These are phyloP conservation scores for Callyntrura sp. DNA, from an alignment of 2,888 invertebrate genomes.

Conservation along the genomic window DNA sequence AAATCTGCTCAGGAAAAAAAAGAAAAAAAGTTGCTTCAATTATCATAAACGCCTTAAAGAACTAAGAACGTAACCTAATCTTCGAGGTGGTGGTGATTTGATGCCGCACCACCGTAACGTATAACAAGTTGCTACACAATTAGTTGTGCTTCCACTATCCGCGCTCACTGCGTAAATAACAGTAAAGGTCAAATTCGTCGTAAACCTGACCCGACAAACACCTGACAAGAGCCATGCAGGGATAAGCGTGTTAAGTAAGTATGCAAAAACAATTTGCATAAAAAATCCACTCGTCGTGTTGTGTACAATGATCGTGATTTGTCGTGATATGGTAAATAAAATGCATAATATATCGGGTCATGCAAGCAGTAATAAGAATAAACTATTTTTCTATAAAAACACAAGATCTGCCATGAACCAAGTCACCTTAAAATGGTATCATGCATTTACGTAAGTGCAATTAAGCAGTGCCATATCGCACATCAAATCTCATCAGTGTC, in stretches of 20 bases:
- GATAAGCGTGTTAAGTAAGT: not conserved
- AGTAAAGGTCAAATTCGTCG: conserved; percentile 48
- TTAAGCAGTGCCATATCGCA: not conserved
- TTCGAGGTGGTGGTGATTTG: too few species aligned
- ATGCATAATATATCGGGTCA: not conserved
- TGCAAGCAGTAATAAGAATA: not conserved
- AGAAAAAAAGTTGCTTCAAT: conserved; percentile 11
- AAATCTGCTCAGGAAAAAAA: not conserved
- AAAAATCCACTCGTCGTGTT: not conserved
- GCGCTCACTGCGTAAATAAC: conserved; percentile 5
- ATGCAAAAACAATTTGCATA: not conserved
- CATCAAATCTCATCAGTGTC: too few species aligned
- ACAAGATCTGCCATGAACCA: conserved; percentile 9
- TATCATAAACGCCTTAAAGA: not conserved
- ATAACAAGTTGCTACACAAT: not conserved
- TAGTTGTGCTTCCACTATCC: not conserved
- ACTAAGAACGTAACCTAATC: too few species aligned
- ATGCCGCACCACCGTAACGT: not conserved
- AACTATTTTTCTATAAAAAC: not conserved
- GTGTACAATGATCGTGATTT: not conserved
- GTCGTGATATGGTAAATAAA: not conserved
- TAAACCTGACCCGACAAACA: conserved; percentile 60
- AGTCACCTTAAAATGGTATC: conserved; percentile 31
- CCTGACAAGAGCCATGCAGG: not conserved
- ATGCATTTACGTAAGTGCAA: not conserved